These are phyloP conservation scores for Abramis brama DNA, from an alignment of 2,113 vertebrate genomes.

Conservation along the genomic window DNA sequence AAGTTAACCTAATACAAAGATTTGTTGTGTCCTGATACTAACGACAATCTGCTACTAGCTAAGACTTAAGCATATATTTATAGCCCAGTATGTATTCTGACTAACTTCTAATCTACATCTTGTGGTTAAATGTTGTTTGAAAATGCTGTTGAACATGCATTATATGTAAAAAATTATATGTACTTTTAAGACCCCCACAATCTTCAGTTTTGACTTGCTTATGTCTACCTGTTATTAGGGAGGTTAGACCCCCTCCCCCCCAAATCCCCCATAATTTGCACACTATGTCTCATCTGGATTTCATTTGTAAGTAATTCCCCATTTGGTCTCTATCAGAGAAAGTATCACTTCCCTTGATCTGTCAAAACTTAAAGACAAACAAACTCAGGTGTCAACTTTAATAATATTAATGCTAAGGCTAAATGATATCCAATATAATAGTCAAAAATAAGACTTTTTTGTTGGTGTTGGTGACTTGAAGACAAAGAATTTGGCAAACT, in stretches of 20 bases:
- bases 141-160: not conserved
- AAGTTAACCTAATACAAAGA: not conserved
- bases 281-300: not conserved
- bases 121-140: conserved; percentile 7
- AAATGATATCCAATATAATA: not conserved
- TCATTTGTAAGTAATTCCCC: not conserved
- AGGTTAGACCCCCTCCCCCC: not conserved
- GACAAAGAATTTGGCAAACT: not conserved
- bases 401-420: not conserved
- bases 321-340: not conserved
- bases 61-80: not conserved
- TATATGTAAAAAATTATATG: not conserved
- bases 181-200: not conserved
- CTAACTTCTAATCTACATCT: conserved; percentile 1
- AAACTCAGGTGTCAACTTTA: not conserved
- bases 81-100: not conserved
- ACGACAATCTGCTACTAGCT: not conserved
- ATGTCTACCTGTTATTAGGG: not conserved
- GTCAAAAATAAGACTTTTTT: not conserved
- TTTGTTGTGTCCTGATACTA: not conserved
- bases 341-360: not conserved
- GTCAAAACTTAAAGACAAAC: not conserved
- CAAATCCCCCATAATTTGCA: not conserved
- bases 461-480: not conserved
- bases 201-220: not conserved